Evolutionary conservation across 2,888 invertebrate genomes (phyloP).

Genomic region (Brenthis ino): DNA sequence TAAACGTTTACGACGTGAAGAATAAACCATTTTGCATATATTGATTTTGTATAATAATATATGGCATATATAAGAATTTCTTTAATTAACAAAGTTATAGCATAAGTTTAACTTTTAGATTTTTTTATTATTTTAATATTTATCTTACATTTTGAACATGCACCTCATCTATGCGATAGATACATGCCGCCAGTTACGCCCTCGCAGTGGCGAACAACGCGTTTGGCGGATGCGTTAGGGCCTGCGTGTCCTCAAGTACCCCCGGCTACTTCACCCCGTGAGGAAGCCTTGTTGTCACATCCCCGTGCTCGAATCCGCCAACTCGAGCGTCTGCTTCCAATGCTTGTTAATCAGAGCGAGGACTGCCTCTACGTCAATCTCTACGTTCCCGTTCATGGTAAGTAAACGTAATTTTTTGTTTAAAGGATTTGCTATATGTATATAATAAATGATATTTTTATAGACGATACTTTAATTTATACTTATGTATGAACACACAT

Average conservation of each 20-base stretch:
- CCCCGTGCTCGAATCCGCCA: constrained; percentile 93
- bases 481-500: too few relatives aligned
- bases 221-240: constrained; percentile 90
- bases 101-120: too few relatives aligned
- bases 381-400: constrained; percentile 91
- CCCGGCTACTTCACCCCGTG: constrained; percentile 70
- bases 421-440: neutral
- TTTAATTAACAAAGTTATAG: too few relatives aligned
- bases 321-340: constrained; percentile 90
- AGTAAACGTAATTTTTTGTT: constrained; percentile 12
- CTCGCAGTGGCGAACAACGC: constrained; percentile 91
- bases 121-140: neutral
- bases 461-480: too few relatives aligned
- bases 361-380: constrained; percentile 99
- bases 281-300: constrained; percentile 86
- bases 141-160: neutral
- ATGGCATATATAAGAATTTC: too few relatives aligned
- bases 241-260: constrained; percentile 94
- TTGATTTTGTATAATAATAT: too few relatives aligned
- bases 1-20: too few relatives aligned
- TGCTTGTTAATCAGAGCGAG: constrained; percentile 96
- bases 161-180: constrained; percentile 59
- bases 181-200: constrained; percentile 98
- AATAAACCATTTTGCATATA: too few relatives aligned
- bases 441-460: neutral